Evolutionary conservation across 2,113 vertebrate species (phyloP).

Genomic region (Pterophyllum scalare): DNA sequence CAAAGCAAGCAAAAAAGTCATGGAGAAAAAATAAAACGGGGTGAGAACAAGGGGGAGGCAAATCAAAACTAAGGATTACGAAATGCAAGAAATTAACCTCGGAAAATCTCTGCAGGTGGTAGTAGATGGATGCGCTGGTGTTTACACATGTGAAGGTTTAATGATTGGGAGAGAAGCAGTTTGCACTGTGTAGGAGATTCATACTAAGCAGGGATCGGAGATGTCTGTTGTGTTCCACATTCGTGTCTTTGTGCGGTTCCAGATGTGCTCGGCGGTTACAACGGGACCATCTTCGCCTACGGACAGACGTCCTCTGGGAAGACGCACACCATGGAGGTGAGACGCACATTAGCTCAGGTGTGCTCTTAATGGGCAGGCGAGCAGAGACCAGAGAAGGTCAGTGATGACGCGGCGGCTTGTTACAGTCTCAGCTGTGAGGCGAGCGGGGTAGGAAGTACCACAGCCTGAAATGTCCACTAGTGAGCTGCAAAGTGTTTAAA

Average conservation of each 20-base stretch:
- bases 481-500: too few relatives aligned
- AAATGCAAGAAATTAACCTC: neutral
- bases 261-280: slow-evolving; percentile 96
- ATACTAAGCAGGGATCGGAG: neutral
- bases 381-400: too few relatives aligned
- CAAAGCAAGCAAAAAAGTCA: too few relatives aligned
- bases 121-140: neutral
- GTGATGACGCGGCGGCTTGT: too few relatives aligned
- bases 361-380: neutral
- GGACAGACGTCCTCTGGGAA: slow-evolving; percentile 94
- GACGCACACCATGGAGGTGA: slow-evolving; percentile 73
- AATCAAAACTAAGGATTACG: too few relatives aligned
- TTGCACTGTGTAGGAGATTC: neutral
- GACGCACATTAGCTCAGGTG: neutral
- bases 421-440: too few relatives aligned
- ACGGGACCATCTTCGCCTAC: slow-evolving; percentile 94
- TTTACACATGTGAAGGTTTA: neutral
- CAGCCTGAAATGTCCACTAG: too few relatives aligned
- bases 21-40: too few relatives aligned
- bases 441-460: too few relatives aligned
- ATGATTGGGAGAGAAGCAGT: neutral
- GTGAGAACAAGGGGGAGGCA: too few relatives aligned
- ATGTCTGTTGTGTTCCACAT: neutral
- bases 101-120: neutral
- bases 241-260: neutral